A percentile compares a stretch with the other conserved stretches of the same genome.
These are phyloP conservation scores for Troilus luridus DNA, from an alignment of 2,888 invertebrate genomes.

Conservation along the genomic window DNA sequence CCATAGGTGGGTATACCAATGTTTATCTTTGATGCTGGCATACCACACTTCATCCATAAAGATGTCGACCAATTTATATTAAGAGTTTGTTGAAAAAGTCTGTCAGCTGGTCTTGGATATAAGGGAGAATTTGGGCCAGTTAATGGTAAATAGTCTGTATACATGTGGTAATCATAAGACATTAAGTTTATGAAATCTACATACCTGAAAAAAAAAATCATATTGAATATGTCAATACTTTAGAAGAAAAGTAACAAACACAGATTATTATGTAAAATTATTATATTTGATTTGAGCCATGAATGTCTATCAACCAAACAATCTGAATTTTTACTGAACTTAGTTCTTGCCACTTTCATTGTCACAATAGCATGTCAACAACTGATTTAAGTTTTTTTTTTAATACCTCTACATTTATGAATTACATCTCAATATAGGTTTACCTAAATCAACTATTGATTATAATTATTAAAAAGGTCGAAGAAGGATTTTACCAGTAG, in stretches of 20 bases:
- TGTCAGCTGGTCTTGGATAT: slow-evolving; percentile 73
- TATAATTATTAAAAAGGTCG: no score
- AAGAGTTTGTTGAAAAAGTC: slow-evolving; percentile 78
- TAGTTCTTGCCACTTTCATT: no score
- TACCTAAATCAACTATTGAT: no score
- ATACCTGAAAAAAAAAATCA: slow-evolving; percentile 71
- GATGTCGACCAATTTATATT: slow-evolving; percentile 87
- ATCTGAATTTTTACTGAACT: no score
- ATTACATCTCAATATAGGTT: no score
- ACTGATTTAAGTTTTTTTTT: no score
- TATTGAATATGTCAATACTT: not conserved
- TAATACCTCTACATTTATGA: no score
- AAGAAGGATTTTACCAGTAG: no score
- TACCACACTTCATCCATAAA: slow-evolving; percentile 83
- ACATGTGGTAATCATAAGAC: slow-evolving; percentile 93
- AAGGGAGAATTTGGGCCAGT: slow-evolving; percentile 89
- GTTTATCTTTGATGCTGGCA: slow-evolving; percentile 83
- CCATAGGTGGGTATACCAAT: slow-evolving; percentile 92
- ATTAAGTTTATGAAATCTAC: slow-evolving; percentile 91
- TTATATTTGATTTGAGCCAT: no score
- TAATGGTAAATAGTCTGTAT: slow-evolving; percentile 81
- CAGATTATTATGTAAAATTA: not conserved
- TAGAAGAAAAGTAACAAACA: not conserved
- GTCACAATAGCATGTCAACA: no score
- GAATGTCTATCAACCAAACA: no score